Base-by-base conservation (phyloP, 2,888 invertebrate genomes). In the Temnothorax unifasciatus region DNA sequence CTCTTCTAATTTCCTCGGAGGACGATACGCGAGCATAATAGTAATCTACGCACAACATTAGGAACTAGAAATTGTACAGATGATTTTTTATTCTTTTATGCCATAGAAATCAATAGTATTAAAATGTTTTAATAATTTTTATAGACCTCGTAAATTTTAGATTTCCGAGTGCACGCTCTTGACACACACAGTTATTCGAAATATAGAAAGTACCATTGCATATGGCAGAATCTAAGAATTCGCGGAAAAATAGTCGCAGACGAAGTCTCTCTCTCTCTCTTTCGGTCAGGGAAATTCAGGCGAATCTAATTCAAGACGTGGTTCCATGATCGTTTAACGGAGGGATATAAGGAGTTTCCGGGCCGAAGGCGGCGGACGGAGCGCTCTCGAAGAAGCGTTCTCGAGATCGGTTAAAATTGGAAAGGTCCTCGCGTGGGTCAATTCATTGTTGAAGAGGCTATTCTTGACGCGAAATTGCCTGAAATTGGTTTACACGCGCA, bases 381-480 rank as follows among this genome's bases (percentile, higher is more conserved):
- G 76, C 63, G 79, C 81, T 85, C 86, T 69, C 83, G 81, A 79
- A 66, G 84, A 81, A 88, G 90, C 85, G 84, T 92, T 89, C 90
- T 92, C 88, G 88, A 92, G 92, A 90, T 89, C 92, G 91, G 92
- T 92, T 92, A 92, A 93, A 93, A 94, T 93, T 94, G 94, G 93
- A 94, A 94, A 93, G 93, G 93, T 93, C 92, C 92, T 92, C 89
- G 90, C 90, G 90, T 85, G 92, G 94, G 94, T 94, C 94, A 94
- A 94, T 94, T 93, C 92, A 92, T 93, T 90, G 92, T 90, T 93
- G 92, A 92, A 94, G 94, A 92, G 94, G 94, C 95, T 93, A 95
- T 95, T 95, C 95, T 95, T 94, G 94, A 90, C 90, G 93, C 91
- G 95, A 95, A 94, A 95, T 95, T 95, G 95, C 94, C 95, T 94